A percentile compares a stretch with the other conserved stretches of the same genome.
Conservation (phyloP, 2,888 invertebrate genomes). For the Acanthoscelides obtectus region DNA sequence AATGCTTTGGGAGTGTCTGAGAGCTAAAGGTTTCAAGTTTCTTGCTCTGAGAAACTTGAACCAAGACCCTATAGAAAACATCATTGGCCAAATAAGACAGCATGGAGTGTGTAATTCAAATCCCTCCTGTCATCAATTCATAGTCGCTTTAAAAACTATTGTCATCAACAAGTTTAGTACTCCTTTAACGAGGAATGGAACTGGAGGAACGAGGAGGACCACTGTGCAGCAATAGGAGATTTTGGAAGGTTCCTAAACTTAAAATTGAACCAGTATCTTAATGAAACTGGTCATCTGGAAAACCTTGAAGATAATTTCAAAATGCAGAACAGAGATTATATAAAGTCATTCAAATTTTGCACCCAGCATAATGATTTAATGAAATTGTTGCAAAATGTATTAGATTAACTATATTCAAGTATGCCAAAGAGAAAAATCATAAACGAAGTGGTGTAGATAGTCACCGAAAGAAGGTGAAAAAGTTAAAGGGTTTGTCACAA, state of each 20-base stretch:
- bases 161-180: too few relatives aligned
- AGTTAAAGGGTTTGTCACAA: neutral
- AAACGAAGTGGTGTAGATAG: neutral
- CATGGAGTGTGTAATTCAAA: neutral
- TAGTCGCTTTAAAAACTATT: too few relatives aligned
- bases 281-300: neutral
- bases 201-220: too few relatives aligned
- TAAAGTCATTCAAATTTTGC: neutral
- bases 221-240: too few relatives aligned
- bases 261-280: slow-evolving; percentile 1
- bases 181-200: too few relatives aligned
- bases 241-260: neutral
- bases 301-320: slow-evolving; percentile 1
- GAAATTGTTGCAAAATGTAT: neutral
- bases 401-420: neutral
- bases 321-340: neutral
- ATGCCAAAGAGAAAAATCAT: neutral
- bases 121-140: neutral
- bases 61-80: too few relatives aligned
- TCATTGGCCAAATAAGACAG: too few relatives aligned
- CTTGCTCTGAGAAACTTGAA: too few relatives aligned
- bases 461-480: neutral
- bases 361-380: neutral
- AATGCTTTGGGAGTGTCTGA: slow-evolving; percentile 5
- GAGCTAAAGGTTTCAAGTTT: too few relatives aligned